Evolutionary conservation across 2,113 vertebrate genomes (phyloP), one percentile per base, ranked within the genome.

Genomic region (Scopus umbretta): DNA sequence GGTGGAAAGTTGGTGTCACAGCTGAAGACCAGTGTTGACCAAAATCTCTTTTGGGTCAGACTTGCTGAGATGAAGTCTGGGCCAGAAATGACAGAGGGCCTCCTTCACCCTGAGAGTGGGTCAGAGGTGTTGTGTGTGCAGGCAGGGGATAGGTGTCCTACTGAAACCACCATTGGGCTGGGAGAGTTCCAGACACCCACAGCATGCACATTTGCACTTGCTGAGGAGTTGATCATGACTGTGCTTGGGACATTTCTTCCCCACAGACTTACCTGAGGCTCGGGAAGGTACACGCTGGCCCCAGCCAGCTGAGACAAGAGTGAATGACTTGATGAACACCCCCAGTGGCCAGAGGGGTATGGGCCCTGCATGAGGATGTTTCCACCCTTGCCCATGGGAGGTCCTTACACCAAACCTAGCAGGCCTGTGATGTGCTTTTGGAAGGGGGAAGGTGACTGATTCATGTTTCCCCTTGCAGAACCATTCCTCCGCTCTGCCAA

Each of bases 261-360:
- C 50, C 17, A 50, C 19, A 56, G 34, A 25, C 49, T 42, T 52
- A 47, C 49, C 29, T 36, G 67, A 88, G 47, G 14, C 53, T 40
- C 79, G 62, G 40, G 36, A 89, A 70, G 42, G 34, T 65, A 45
- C 10, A 27, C 0, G 0, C 30, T n/a, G 15, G 18, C 30, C 25
- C 19, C 9, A 6, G 32, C 16, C 3, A 2, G n/a, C 36, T 86
- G 72, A 83, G 34, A 42, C 16, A 34, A 58, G 45, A 56, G 10
- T 14, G 10, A 66, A 36, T 2, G 6, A 13, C 30, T 29, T 49
- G 30, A 49, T 74, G 20, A 90, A 11, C 25, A 23, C 34, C 8
- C 23, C 32, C 13, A 1, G 0, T 78, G 50, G 19, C 43, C 40
- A 70, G 45, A 63, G 36, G 32, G 3, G 0, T 34, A 16, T 0